Base-by-base conservation (phyloP, 1,140 invertebrate species). In the Lordiphosa collinella region DNA sequence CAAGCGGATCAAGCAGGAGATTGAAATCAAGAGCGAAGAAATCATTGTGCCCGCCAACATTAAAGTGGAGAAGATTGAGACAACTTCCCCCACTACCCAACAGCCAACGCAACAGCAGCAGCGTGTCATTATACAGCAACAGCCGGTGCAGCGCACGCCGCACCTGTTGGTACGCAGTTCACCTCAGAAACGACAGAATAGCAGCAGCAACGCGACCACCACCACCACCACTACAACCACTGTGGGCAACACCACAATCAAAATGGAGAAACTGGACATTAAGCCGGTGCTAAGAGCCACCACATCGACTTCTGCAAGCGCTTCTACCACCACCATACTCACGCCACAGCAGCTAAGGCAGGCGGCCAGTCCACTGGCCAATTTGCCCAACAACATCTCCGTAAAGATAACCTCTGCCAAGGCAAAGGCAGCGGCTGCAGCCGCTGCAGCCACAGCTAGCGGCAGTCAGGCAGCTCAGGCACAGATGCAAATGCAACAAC, bases 231-330 rank as follows among this genome's bases (percentile, higher is more conserved):
- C 76, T 3, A 82, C 78, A 5, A 76, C 75, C 34, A 80, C 72
- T 2, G 64, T 84, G 12, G 72, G 79, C 32, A 66, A 79, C 10
- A 84, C 79, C 11, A 84, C 80, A 5, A 86, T 88, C 3, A 88
- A 88, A 66, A 86, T 88, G 80, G 86, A 88, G 44, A 88, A 88
- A 48, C 22, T 88, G 53, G 86, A 88, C 34, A 86, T 88, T 11
- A 88, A 88, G 14, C 86, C 86, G 1, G 63, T 86, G 37, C 32
- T 79, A 22, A 61, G 74, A 32, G 46, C 55, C 22, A 49, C 76
- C 8, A 43, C 66, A 6, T 34, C 59, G 1, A 38, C 56, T 11
- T 56, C 41, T 12, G 62, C 63, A 3, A 53, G 57, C 52, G 73
- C 34, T 7, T 73, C 79, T 2, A 60, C 71, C 1, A 74, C 86